A percentile compares a stretch with the other conserved stretches of the same genome.
phyloP scores from a whole-genome alignment of 2,888 invertebrate species.

The Agrotis ipsilon region DNA sequence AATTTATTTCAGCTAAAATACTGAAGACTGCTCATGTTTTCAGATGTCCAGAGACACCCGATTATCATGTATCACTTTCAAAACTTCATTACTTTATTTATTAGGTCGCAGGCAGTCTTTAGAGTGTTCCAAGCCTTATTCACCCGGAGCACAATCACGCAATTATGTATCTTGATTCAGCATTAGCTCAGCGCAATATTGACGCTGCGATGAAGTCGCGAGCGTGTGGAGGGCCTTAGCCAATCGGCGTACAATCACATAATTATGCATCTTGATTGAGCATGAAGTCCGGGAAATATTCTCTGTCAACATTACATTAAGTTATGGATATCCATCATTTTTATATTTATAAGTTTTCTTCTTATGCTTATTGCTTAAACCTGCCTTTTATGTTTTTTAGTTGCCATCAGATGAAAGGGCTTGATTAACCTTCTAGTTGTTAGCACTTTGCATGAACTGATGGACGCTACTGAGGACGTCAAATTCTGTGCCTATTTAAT shows the following conservation, averaged over 20 bases:
- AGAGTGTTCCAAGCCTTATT: constrained; percentile 20
- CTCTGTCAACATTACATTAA: constrained; percentile 22
- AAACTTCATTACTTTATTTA: background rate
- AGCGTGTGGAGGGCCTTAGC: constrained; percentile 37
- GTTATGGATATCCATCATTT: background rate
- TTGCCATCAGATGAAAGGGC: background rate
- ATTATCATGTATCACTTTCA: background rate
- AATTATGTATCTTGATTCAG: constrained; percentile 51
- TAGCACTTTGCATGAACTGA: no score
- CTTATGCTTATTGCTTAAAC: background rate
- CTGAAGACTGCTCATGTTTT: background rate
- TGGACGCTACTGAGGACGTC: no score
- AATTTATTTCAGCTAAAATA: background rate
- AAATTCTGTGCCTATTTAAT: no score
- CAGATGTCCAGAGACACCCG: background rate
- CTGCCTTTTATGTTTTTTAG: background rate
- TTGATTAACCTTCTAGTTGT: no score
- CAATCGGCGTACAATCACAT: constrained; percentile 50
- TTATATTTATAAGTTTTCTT: background rate
- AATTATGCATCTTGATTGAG: constrained; percentile 48
- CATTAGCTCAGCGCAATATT: constrained; percentile 51
- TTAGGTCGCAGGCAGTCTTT: background rate
- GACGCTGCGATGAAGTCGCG: constrained; percentile 31
- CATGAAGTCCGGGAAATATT: constrained; percentile 24
- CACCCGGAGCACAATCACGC: constrained; percentile 32